A percentile compares a stretch with the other conserved stretches of the same genome.
phyloP scores from a whole-genome alignment of 2,797 vertebrate genomes.

The Lepilemur septentrionalis region DNA sequence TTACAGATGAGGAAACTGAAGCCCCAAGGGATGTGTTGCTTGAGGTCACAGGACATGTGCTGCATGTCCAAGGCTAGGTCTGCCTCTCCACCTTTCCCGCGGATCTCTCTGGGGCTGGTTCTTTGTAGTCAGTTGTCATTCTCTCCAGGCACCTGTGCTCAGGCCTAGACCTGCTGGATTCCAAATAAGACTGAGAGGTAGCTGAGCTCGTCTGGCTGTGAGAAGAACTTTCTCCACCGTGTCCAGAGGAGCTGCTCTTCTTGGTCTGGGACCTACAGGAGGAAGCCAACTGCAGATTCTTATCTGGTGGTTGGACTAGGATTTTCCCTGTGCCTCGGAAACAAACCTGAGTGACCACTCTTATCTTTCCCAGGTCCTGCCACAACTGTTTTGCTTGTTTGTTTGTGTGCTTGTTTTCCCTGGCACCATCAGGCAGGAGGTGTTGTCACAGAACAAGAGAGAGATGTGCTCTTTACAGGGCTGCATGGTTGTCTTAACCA shows the following conservation, averaged over 20 bases:
- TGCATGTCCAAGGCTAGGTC: fast-evolving
- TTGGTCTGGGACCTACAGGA: neutral
- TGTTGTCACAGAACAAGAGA: neutral
- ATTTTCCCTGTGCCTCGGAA: neutral
- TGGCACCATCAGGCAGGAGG: neutral
- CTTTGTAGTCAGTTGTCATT: neutral
- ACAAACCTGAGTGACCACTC: neutral
- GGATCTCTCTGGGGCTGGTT: neutral
- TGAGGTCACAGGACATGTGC: neutral
- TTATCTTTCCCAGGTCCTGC: neutral
- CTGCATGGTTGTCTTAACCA: neutral
- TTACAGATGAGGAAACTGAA: neutral
- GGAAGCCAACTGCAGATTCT: fast-evolving
- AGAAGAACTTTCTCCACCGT: neutral
- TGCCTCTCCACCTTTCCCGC: neutral
- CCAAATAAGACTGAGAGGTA: neutral
- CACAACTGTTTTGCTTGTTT: neutral
- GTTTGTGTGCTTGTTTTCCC: neutral
- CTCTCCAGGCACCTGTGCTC: neutral
- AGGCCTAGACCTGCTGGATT: slow-evolving; percentile 40
- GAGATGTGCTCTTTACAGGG: fast-evolving
- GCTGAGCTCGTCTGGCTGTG: neutral
- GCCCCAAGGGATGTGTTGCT: fast-evolving
- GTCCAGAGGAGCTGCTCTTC: neutral
- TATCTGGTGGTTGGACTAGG: neutral